Evolutionary conservation across 1,140 invertebrate species (phyloP), one percentile per base, ranked within the genome.

Genomic region (Ladona fulva): DNA sequence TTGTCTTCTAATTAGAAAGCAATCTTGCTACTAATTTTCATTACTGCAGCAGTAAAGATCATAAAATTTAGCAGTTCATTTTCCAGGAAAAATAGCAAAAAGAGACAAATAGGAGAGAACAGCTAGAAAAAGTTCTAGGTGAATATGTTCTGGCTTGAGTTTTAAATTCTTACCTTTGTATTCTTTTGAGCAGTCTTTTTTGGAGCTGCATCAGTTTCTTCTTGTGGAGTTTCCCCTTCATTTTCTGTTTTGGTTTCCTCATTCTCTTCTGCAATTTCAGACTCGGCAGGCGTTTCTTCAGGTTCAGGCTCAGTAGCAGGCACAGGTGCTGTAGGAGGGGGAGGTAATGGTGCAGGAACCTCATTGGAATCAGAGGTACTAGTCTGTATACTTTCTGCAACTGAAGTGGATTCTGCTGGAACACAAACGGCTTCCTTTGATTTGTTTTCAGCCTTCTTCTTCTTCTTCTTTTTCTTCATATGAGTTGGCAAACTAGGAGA

Each of bases 401-500:
- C 24, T 25, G 29, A 66, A 25, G 77, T 74, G 19, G 66, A 6
- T 29, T 29, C 52, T 22, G n/a, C 16, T 6, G 52, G 16, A 19
- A 22, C 52, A 66, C n/a, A 19, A 66, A 22, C 16, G 1, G 12
- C n/a, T 66, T 66, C 52, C 52, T 66, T 66, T 66, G n/a, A 16
- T 22, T 77, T 44, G 11, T 7, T n/a, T 42, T 25, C 66, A 25
- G 66, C 22, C 25, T 77, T 73, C 77, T 42, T 74, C 77, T 74
- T 74, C 77, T 75, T 75, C 24, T 42, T 75, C 74, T 42, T 75
- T 24, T 24, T 66, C n/a, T 66, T 66, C 16, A 22, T 22, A 66
- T 66, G 52, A 16, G n/a, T 16, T 19, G 14, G 16, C 52, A 19
- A 19, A 12, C 16, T 22, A 66, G 52, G 52, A 5, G 52, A 66